Conservation (phyloP, 2,797 vertebrate species). For the Schizopygopsis malacanthus region DNA sequence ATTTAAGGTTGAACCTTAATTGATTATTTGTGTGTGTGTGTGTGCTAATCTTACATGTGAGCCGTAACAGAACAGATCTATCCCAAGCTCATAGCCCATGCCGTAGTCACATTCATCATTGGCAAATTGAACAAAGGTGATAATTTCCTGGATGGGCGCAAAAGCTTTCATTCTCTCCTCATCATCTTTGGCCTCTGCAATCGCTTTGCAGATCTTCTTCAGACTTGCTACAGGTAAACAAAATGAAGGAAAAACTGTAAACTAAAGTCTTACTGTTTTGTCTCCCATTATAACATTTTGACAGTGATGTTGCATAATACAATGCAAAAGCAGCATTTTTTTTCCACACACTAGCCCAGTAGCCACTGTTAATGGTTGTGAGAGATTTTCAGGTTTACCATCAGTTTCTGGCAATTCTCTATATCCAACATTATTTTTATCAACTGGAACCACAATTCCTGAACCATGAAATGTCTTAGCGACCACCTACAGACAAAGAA, state of each 20-base stretch:
- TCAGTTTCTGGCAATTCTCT: slow-evolving; percentile 95
- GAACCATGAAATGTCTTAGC: slow-evolving; percentile 94
- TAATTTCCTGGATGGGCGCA: slow-evolving; percentile 92
- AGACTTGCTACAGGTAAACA: slow-evolving; percentile 79
- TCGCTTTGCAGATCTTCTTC: slow-evolving; percentile 90
- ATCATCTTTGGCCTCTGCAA: slow-evolving; percentile 87
- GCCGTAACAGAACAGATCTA: slow-evolving; percentile 94
- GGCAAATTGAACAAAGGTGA: slow-evolving; percentile 96
- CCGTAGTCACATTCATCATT: slow-evolving; percentile 98
- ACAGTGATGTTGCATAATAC: not conserved
- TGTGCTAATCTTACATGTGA: slow-evolving; percentile 88
- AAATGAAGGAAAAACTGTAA: not conserved
- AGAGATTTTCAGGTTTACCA: slow-evolving; percentile 71
- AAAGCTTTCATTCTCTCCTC: slow-evolving; percentile 91
- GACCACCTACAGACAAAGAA: slow-evolving; percentile 81
- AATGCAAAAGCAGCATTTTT: not conserved
- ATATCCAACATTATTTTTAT: slow-evolving; percentile 96
- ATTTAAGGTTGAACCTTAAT: not conserved
- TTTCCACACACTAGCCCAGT: not conserved
- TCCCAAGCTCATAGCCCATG: slow-evolving; percentile 95
- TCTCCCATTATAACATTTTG: not conserved
- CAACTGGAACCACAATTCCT: slow-evolving; percentile 93
- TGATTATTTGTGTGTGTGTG: not conserved
- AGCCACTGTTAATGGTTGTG: no score
- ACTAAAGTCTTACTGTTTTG: not conserved